Evolutionary conservation across 2,888 invertebrate genomes (phyloP), one percentile per base, ranked within the genome.

Genomic region (Rhamnusium bicolor): DNA sequence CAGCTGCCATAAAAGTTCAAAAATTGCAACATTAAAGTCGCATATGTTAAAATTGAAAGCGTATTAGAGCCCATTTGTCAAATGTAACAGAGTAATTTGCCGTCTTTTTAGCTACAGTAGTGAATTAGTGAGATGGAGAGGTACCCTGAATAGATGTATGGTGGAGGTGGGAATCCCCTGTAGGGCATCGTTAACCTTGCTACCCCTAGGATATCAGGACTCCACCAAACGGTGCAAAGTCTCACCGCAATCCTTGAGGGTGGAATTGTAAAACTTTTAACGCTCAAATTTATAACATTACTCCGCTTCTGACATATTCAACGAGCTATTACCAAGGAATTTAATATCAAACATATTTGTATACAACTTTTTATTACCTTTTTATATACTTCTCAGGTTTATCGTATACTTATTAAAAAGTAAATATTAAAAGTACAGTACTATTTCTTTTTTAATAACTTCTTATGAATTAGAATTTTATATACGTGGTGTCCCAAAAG

Each of bases 61-160:
- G 61, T 73, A 74, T 73, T 69, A 73, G 61, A 65, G 32, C 3
- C 69, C 72, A 74, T 74, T 77, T 73, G 71, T 77, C 73, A 74
- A 73, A 71, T 73, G 74, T 71, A 47, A 67, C 60, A 18, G 46
- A 71, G 71, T 71, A 71, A 77, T 74, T 71, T 67, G 65, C 69
- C 72, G 69, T 68, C 62, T 69, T 75, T 72, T 72, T 67, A 75
- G 21, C 70, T 27, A 46, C 18, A 56, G 14, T 29, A 54, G 65
- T 69, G 74, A 72, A 58, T 74, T 62, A 68, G 61, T 71, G 69
- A 63, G 74, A 74, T 69, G 66, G 47, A 63, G 63, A 29, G 63
- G 40, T 27, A 10, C 54, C 69, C 68, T 27, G 53, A 65, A 19
- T 62, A 67, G 47, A 72, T 70, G 66, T 72, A 71, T 24, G 66